Conservation (phyloP, 2,113 vertebrate species). For the Dipodomys merriami region DNA sequence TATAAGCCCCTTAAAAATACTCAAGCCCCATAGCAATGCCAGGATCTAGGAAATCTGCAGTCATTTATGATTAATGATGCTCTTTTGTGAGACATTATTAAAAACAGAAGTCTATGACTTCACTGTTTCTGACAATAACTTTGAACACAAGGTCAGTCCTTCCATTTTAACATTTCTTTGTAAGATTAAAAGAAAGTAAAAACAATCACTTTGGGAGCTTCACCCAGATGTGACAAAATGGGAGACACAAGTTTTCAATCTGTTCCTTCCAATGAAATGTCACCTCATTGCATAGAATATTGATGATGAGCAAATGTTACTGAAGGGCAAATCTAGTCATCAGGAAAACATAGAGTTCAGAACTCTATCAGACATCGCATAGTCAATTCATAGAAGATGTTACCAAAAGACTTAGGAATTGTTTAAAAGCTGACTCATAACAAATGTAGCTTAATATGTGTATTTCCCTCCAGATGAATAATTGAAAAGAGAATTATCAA, state of each 20-base stretch:
- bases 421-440: conserved; percentile 73
- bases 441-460: conserved; percentile 73
- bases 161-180: conserved; percentile 86
- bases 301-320: conserved; percentile 86
- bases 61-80: conserved; percentile 89
- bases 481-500: conserved; percentile 64
- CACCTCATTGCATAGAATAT: conserved; percentile 84
- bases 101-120: conserved; percentile 90
- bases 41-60: conserved; percentile 84
- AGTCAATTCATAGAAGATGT: conserved; percentile 82
- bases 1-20: conserved; percentile 77
- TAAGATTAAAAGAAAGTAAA: conserved; percentile 90
- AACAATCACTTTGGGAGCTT: conserved; percentile 84
- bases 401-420: conserved; percentile 65
- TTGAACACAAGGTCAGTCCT: conserved; percentile 87
- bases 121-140: conserved; percentile 88
- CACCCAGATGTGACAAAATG: conserved; percentile 85
- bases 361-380: conserved; percentile 79
- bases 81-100: conserved; percentile 88
- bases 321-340: conserved; percentile 84
- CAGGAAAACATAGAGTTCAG: conserved; percentile 84
- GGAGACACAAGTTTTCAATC: conserved; percentile 89
- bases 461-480: conserved; percentile 68
- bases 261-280: conserved; percentile 85
- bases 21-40: conserved; percentile 75